phyloP scores from a whole-genome alignment of 2,113 vertebrate genomes.

The Alectura lathami region DNA sequence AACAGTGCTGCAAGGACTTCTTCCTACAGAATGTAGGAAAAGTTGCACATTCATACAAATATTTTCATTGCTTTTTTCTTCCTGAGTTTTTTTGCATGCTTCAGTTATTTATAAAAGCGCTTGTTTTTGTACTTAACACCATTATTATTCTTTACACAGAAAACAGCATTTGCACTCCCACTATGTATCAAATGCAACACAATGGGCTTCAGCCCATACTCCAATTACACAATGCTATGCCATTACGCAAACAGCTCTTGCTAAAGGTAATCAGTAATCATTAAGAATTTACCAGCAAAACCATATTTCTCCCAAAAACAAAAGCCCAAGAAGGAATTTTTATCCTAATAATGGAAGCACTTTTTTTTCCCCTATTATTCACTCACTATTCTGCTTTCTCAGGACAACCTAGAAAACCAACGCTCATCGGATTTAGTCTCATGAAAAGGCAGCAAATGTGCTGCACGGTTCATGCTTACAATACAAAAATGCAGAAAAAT shows the following conservation, averaged over 20 bases:
- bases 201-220: not conserved
- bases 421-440: not conserved
- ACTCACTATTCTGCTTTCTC: not conserved
- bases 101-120: not conserved
- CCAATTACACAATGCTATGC: not conserved
- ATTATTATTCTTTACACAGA: not conserved
- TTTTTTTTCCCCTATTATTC: not conserved
- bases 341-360: not conserved
- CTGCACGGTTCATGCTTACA: not conserved
- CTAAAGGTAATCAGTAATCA: not conserved
- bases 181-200: not conserved
- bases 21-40: not conserved
- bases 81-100: not conserved
- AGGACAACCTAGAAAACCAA: not conserved
- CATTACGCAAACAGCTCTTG: not conserved
- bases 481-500: rapidly evolving
- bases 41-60: not conserved
- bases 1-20: not conserved
- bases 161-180: not conserved
- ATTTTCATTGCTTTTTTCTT: not conserved
- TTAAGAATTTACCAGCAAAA: not conserved
- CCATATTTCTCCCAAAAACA: not conserved
- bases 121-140: not conserved
- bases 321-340: not conserved
- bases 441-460: not conserved